phyloP scores from a whole-genome alignment of 2,888 invertebrate species.

The Xiphydria camelus region DNA sequence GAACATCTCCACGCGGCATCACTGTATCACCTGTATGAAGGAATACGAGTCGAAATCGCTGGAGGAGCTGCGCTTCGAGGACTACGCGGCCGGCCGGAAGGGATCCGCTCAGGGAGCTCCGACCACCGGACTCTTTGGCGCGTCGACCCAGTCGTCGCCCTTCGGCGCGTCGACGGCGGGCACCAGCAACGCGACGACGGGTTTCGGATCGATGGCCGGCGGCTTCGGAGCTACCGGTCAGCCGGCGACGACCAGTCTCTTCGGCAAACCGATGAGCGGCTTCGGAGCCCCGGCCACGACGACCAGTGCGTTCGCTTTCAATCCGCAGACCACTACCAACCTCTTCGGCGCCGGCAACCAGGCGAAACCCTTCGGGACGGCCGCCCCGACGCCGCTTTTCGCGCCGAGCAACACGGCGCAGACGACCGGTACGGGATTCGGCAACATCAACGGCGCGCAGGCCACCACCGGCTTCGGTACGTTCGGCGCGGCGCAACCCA shows the following conservation, averaged over 20 bases:
- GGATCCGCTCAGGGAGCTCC: slow-evolving; percentile 62
- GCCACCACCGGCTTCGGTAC: slow-evolving; percentile 50
- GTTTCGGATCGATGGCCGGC: slow-evolving; percentile 61
- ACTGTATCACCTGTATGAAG: slow-evolving; percentile 98
- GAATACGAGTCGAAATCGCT: slow-evolving; percentile 94
- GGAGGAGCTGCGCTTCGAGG: slow-evolving; percentile 92
- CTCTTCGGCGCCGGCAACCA: slow-evolving; percentile 56
- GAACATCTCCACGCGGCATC: slow-evolving; percentile 89
- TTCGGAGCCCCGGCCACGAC: slow-evolving; percentile 64
- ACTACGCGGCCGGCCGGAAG: slow-evolving; percentile 89
- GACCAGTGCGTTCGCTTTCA: slow-evolving; percentile 56
- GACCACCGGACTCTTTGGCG: slow-evolving; percentile 60
- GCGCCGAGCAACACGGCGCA: slow-evolving; percentile 47
- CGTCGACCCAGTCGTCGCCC: slow-evolving; percentile 53
- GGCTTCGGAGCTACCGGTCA: slow-evolving; percentile 64
- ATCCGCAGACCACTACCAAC: slow-evolving; percentile 54
- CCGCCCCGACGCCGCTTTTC: slow-evolving; percentile 51
- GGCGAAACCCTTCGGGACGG: slow-evolving; percentile 58
- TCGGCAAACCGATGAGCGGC: slow-evolving; percentile 68
- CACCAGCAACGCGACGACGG: slow-evolving; percentile 56
- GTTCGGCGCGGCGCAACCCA: slow-evolving; percentile 54
- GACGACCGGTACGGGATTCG: slow-evolving; percentile 48
- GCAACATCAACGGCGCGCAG: slow-evolving; percentile 50
- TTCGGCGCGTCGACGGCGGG: slow-evolving; percentile 58
- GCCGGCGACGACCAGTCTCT: slow-evolving; percentile 63